Evolutionary conservation across 35 echinoderm and acorn worm genomes (phyloP).

Genomic region (Antedon bifida): DNA sequence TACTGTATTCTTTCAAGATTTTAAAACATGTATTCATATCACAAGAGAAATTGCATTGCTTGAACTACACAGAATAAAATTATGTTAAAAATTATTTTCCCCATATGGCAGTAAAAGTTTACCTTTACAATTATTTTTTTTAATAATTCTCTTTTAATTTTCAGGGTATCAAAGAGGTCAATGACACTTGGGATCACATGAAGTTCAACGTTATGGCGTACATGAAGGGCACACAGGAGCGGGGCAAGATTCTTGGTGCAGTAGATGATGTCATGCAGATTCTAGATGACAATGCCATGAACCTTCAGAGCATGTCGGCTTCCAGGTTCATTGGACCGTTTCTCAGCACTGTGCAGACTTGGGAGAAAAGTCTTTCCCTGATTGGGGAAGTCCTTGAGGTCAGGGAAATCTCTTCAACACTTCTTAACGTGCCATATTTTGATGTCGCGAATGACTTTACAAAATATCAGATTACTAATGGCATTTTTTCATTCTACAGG

Average conservation of each 20-base stretch:
- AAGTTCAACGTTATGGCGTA: constrained; percentile 93
- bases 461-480: no score
- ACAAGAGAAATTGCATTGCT: no score
- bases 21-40: no score
- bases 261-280: constrained; percentile 97
- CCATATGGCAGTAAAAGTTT: no score
- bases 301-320: constrained; percentile 96
- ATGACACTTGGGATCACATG: constrained; percentile 93
- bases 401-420: not conserved
- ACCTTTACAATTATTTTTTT: no score
- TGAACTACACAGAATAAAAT: no score
- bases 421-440: no score
- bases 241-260: constrained; percentile 79
- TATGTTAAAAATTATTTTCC: no score
- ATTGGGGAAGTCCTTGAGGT: constrained; percentile 96
- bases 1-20: no score
- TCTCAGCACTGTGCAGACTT: constrained; percentile 71
- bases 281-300: constrained; percentile 96
- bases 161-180: constrained; percentile 99
- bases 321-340: constrained; percentile 96
- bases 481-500: constrained; percentile 40
- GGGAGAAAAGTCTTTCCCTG: constrained; percentile 95
- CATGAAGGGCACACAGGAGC: constrained; percentile 98
- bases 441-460: no score
- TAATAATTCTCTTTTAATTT: not conserved